Percentiles rank a stretch among this genome's conserved stretches.
Conservation (phyloP, 2,113 vertebrate species). For the Thermophis baileyi region DNA sequence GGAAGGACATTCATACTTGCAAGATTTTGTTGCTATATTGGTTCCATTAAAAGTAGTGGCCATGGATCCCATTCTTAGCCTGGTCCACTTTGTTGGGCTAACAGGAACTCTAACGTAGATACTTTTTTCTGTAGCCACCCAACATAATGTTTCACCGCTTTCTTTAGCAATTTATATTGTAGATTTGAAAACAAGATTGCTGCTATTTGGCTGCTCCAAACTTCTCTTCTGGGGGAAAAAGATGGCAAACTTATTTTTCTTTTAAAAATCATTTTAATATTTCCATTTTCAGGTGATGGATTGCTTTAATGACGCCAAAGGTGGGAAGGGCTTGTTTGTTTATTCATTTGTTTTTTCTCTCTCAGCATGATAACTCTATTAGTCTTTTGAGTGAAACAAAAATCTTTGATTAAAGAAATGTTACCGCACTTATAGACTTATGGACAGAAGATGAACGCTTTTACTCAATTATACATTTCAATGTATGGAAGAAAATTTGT, state of each 20-base stretch:
- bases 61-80: neutral
- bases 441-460: neutral
- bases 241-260: neutral
- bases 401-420: neutral
- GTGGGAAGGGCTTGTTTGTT: neutral
- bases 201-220: neutral
- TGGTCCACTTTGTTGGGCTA: neutral
- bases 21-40: neutral
- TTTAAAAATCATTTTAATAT: neutral
- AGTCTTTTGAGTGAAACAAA: neutral
- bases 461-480: slow-evolving; percentile 8
- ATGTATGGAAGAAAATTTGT: neutral
- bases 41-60: neutral
- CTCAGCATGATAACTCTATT: neutral
- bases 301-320: neutral
- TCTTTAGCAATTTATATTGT: neutral
- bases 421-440: neutral
- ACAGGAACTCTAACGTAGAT: neutral
- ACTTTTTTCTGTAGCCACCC: neutral
- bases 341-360: neutral
- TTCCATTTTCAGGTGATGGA: slow-evolving; percentile 17
- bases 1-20: neutral
- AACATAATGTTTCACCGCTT: neutral
- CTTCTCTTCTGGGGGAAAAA: neutral
- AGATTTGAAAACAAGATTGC: neutral